phyloP scores from a whole-genome alignment of 2,797 vertebrate genomes.

The Helicolenus hilgendorfi region DNA sequence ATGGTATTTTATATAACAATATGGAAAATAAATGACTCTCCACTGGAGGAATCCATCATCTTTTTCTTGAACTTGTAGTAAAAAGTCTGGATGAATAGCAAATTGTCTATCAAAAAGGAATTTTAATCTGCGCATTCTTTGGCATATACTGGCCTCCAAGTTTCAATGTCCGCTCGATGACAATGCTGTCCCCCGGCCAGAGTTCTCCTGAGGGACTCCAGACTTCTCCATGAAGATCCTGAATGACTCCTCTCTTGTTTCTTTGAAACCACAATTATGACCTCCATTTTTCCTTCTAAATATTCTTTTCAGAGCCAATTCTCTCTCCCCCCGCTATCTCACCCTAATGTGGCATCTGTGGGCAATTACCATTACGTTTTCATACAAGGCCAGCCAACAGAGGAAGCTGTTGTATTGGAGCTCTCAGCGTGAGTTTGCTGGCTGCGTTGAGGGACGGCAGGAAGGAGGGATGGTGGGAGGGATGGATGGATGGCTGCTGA shows the following conservation, averaged over 20 bases:
- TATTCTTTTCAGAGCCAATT: slow-evolving; percentile 66
- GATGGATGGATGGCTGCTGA: slow-evolving; percentile 52
- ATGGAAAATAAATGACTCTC: too few relatives aligned
- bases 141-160: slow-evolving; percentile 18
- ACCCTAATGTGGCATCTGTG: slow-evolving; percentile 82
- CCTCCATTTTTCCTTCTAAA: slow-evolving; percentile 47
- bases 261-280: slow-evolving; percentile 72
- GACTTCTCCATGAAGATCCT: slow-evolving; percentile 47
- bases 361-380: slow-evolving; percentile 83
- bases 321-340: slow-evolving; percentile 20
- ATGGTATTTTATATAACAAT: not conserved
- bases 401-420: slow-evolving; percentile 86
- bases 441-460: slow-evolving; percentile 45
- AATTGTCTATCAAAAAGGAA: slow-evolving; percentile 42
- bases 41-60: not conserved
- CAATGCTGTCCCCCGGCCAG: slow-evolving; percentile 52
- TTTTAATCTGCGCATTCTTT: slow-evolving; percentile 58
- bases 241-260: slow-evolving; percentile 71
- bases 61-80: not conserved
- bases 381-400: slow-evolving; percentile 85
- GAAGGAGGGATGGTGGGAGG: slow-evolving; percentile 62
- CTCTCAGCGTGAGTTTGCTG: slow-evolving; percentile 71
- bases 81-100: slow-evolving; percentile 34
- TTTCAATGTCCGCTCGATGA: slow-evolving; percentile 29
- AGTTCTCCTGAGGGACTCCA: slow-evolving; percentile 36